Conservation (phyloP, 2,888 invertebrate genomes). For the Nomada lathburiana region DNA sequence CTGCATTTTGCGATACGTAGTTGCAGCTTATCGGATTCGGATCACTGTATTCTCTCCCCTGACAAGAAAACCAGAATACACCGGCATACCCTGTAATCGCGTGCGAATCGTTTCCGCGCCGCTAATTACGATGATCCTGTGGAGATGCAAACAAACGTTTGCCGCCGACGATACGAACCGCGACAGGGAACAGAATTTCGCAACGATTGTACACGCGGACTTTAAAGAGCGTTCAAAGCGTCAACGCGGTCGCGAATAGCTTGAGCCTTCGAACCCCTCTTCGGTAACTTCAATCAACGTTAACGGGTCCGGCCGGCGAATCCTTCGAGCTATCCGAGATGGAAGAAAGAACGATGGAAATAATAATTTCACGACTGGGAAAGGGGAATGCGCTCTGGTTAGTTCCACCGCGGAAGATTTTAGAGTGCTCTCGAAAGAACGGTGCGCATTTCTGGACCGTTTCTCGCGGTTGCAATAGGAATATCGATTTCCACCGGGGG, state of each 20-base stretch:
- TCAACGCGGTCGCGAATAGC: not conserved
- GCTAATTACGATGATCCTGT: not conserved
- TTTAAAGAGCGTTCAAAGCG: not conserved
- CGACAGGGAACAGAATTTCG: not conserved
- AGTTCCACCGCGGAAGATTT: not conserved
- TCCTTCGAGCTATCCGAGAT: not conserved
- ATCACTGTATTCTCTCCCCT: conserved; percentile 19
- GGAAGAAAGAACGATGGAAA: not conserved
- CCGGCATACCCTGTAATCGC: not conserved
- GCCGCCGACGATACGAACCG: not conserved
- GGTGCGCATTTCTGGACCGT: not conserved
- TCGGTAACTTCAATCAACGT: conserved; percentile 25
- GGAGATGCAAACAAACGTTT: not conserved
- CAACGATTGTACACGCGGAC: not conserved
- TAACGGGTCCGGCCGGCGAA: not conserved
- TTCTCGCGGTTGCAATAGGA: not conserved
- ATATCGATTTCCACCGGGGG: conserved; percentile 18
- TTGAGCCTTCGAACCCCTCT: not conserved
- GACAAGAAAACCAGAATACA: not conserved
- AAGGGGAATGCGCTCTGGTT: not conserved
- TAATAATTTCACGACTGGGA: conserved; percentile 19
- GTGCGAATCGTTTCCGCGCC: not conserved
- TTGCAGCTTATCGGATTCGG: conserved; percentile 25
- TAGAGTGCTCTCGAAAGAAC: not conserved
- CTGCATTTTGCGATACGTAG: conserved; percentile 31